These are phyloP conservation scores for Mormyrus lacerda DNA, from an alignment of 2,113 vertebrate species.

Conservation along the genomic window DNA sequence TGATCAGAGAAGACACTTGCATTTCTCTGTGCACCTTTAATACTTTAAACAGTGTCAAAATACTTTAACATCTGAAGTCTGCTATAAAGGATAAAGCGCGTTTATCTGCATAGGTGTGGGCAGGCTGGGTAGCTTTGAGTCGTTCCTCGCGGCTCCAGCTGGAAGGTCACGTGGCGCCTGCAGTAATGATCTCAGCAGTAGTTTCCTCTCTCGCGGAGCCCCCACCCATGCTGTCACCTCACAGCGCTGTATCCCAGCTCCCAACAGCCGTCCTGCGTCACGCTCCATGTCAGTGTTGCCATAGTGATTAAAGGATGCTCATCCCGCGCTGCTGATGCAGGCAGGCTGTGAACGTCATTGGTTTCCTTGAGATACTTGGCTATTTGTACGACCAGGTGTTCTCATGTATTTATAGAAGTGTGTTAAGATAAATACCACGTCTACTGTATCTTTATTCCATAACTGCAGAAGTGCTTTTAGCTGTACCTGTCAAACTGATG, in stretches of 20 bases:
- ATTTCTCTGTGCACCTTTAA: background rate
- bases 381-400: slow-evolving; percentile 56
- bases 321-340: slow-evolving; percentile 57
- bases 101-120: background rate
- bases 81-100: background rate
- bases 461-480: background rate
- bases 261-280: slow-evolving; percentile 50
- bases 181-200: slow-evolving; percentile 5
- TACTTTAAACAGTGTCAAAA: background rate
- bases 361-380: slow-evolving; percentile 43
- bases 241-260: slow-evolving; percentile 39
- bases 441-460: slow-evolving; percentile 20
- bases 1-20: background rate
- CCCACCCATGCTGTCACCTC: slow-evolving; percentile 40
- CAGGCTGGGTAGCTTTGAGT: background rate
- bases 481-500: background rate
- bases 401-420: slow-evolving; percentile 50
- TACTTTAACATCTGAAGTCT: background rate
- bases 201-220: slow-evolving; percentile 29
- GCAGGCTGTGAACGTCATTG: slow-evolving; percentile 49
- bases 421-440: slow-evolving; percentile 33
- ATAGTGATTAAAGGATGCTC: slow-evolving; percentile 61
- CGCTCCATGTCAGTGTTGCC: slow-evolving; percentile 58
- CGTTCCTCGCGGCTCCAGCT: background rate
- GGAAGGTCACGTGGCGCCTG: background rate